Evolutionary conservation across 2,797 vertebrate genomes (phyloP).

Genomic region (Onychomys torridus): DNA sequence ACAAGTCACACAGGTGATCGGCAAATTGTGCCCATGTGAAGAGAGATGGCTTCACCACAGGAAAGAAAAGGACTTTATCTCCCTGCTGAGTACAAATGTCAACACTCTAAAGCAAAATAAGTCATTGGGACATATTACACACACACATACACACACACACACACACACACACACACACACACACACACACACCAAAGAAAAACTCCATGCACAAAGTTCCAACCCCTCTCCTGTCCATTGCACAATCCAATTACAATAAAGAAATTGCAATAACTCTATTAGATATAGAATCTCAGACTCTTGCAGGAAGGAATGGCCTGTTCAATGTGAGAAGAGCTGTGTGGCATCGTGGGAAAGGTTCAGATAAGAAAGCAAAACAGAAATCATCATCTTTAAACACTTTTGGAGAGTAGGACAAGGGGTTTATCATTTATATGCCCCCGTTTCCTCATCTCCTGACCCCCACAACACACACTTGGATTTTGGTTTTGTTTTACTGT

Average conservation of each 20-base stretch:
- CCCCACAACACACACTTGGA: accelerated
- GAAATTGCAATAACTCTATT: background rate
- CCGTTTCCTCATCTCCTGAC: accelerated
- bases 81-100: background rate
- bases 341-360: background rate
- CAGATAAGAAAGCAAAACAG: background rate
- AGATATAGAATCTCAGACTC: background rate
- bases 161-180: background rate
- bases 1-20: background rate
- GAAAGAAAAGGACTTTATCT: background rate
- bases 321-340: background rate
- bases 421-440: background rate
- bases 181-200: background rate
- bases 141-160: background rate
- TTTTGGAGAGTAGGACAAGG: background rate
- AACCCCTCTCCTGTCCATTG: background rate
- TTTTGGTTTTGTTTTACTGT: background rate
- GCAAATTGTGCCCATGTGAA: background rate
- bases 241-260: background rate
- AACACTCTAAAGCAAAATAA: background rate
- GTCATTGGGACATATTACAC: background rate
- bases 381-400: background rate
- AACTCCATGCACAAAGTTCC: background rate
- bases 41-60: background rate
- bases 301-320: background rate